A percentile compares a stretch with the other conserved stretches of the same genome.
Evolutionary conservation across 2,113 vertebrate species (phyloP).

Genomic region (Bettongia penicillata): DNA sequence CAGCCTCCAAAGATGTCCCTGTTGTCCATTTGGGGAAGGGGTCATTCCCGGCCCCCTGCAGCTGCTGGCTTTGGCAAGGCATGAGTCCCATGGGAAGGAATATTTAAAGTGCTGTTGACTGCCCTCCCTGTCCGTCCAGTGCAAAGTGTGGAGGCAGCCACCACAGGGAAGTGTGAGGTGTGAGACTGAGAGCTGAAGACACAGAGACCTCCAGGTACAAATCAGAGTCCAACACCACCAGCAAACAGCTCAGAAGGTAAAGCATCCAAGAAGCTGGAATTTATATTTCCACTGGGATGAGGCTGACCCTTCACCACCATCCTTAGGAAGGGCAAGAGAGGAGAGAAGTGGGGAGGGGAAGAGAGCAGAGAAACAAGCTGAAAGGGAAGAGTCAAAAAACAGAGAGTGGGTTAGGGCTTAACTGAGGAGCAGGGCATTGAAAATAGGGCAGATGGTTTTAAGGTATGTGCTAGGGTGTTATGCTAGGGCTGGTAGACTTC

Average conservation of each 20-base stretch:
- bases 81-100: neutral
- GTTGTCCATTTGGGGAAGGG: neutral
- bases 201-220: neutral
- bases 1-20: neutral
- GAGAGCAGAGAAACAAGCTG: neutral
- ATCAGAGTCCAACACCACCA: neutral
- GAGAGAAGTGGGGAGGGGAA: neutral
- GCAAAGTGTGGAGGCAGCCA: neutral
- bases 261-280: neutral
- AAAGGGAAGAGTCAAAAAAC: neutral
- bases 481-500: neutral
- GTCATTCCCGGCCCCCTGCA: neutral
- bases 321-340: neutral
- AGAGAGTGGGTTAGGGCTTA: accelerated
- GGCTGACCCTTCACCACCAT: neutral
- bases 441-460: neutral
- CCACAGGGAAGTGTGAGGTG: neutral
- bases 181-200: neutral
- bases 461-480: neutral
- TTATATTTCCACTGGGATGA: neutral
- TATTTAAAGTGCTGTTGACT: constrained; percentile 26
- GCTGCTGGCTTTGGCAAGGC: constrained; percentile 35
- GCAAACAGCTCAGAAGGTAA: constrained; percentile 19
- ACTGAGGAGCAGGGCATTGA: neutral
- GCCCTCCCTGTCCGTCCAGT: neutral